Evolutionary conservation across 2,797 vertebrate species (phyloP).

Genomic region (Melanotaenia pygmaea): DNA sequence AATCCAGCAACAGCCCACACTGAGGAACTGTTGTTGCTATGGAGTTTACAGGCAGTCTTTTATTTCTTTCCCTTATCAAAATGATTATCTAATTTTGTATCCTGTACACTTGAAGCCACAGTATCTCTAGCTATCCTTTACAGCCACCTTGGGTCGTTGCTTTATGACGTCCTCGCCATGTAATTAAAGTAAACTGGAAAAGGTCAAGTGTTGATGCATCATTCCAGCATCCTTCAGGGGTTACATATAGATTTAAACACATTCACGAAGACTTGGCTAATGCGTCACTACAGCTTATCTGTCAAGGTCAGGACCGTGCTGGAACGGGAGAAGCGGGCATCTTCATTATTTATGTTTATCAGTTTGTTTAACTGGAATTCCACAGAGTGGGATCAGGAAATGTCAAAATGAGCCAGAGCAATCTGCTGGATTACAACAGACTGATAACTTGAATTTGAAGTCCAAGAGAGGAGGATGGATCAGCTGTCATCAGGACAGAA

Average conservation of each 20-base stretch:
- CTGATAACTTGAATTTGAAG: constrained; percentile 15
- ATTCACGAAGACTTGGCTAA: constrained; percentile 15
- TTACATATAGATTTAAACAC: constrained; percentile 8
- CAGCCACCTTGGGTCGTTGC: constrained; percentile 23
- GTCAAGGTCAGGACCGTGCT: constrained; percentile 18
- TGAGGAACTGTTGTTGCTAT: constrained; percentile 43
- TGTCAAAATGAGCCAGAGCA: background rate
- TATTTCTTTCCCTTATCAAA: constrained; percentile 30
- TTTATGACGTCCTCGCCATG: constrained; percentile 15
- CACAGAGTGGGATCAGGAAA: background rate
- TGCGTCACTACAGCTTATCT: constrained; percentile 14
- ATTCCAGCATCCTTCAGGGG: constrained; percentile 17
- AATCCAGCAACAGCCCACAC: constrained; percentile 37
- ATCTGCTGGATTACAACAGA: background rate
- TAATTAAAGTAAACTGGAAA: constrained; percentile 39
- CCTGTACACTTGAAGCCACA: constrained; percentile 9
- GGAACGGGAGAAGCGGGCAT: constrained; percentile 10
- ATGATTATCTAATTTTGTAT: constrained; percentile 16
- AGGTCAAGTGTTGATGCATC: constrained; percentile 27
- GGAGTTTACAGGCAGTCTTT: constrained; percentile 23
- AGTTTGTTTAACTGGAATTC: constrained; percentile 15
- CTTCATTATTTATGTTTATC: constrained; percentile 18
- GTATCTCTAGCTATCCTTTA: constrained; percentile 14
- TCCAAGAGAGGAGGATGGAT: constrained; percentile 2
- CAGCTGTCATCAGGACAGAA: constrained; percentile 12